Evolutionary conservation across 2,113 vertebrate species (phyloP), one percentile per base, ranked within the genome.

Genomic region (Azemiops feae): DNA sequence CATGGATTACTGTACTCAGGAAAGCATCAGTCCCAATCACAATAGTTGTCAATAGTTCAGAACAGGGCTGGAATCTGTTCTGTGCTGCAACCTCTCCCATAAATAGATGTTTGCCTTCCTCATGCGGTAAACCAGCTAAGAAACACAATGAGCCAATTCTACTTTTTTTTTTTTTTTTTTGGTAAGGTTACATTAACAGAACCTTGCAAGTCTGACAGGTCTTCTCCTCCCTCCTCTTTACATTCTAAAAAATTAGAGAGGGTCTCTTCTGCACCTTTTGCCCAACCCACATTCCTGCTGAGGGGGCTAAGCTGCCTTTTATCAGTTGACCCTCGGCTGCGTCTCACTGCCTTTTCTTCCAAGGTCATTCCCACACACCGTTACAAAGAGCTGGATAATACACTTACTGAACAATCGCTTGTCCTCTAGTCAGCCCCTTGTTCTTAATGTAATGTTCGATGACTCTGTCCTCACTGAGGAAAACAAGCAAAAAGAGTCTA

Each of bases 381-480:
- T 43, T 22, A 81, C 47, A 22, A 81, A 81, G 7, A 87, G n/a
- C 81, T 34, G 95, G 93, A 57, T 87, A 55, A 93, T 43, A 92
- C 95, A 98, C 99, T 99, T 98, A 99, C 99, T 98, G 98, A 94
- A 99, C 98, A 94, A 99, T 98, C 57, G 99, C 98, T 97, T 99
- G 98, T 97, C 99, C 99, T 97, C 99, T 98, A 95, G 98, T 99
- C 96, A 99, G 97, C 52, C 99, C 99, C 97, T 98, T 99, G 91
- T 99, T 97, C 96, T 98, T 98, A 95, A 98, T 98, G 95, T 99
- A 99, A 96, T 98, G 98, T 94, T 99, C 98, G 91, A 99, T 99
- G 91, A 99, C 99, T 96, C 98, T 97, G 97, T 99, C 98, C 96
- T 99, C 99, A 94, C 99, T 99, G 98, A 88, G 98, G 98, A 88